Percentiles rank a stretch among this genome's conserved stretches.
These are phyloP conservation scores for Lutjanus campechanus DNA, from an alignment of 2,797 vertebrate species.

Conservation along the genomic window DNA sequence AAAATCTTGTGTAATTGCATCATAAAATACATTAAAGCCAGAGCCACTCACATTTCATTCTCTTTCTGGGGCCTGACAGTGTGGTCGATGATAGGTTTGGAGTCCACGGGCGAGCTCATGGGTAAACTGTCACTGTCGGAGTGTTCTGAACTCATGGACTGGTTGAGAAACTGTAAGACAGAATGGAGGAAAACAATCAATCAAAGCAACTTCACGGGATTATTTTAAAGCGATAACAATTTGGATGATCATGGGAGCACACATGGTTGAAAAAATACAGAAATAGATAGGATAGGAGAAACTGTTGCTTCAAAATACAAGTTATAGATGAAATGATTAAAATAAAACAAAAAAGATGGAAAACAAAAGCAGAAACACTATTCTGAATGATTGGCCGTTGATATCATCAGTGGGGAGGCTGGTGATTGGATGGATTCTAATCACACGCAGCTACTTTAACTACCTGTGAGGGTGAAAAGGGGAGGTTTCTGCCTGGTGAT, in stretches of 20 bases:
- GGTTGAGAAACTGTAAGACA: constrained; percentile 92
- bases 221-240: background rate
- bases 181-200: constrained; percentile 52
- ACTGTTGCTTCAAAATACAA: background rate
- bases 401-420: constrained; percentile 28
- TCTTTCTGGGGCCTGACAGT: constrained; percentile 91
- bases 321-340: constrained; percentile 1
- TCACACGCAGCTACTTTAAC: constrained; percentile 80
- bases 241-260: constrained; percentile 5
- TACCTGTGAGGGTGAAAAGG: constrained; percentile 97
- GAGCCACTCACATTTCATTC: constrained; percentile 89
- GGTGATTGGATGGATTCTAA: constrained; percentile 64
- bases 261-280: background rate
- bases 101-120: constrained; percentile 87
- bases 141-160: constrained; percentile 90
- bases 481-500: constrained; percentile 91
- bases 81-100: constrained; percentile 89
- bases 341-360: background rate
- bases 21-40: background rate
- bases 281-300: background rate
- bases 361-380: constrained; percentile 15
- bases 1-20: background rate
- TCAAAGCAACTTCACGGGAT: background rate
- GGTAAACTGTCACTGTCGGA: constrained; percentile 88
- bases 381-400: constrained; percentile 42